Conservation (phyloP, 2,888 invertebrate genomes). For the Chloroclysta siterata region DNA sequence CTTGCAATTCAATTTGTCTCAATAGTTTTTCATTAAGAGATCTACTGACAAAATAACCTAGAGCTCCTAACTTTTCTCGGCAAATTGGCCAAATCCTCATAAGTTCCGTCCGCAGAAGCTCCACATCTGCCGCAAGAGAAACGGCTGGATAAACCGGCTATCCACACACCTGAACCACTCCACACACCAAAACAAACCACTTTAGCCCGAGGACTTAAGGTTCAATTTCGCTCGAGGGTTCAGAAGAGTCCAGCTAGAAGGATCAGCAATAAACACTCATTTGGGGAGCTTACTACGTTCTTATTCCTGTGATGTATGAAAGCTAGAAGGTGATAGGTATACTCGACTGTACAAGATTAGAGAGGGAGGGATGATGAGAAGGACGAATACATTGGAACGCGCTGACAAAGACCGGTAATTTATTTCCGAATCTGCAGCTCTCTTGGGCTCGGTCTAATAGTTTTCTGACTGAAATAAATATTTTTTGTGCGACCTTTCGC, state of each 20-base stretch:
- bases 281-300: constrained; percentile 72
- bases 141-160: constrained; percentile 68
- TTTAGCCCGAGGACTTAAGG: constrained; percentile 57
- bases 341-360: constrained; percentile 56
- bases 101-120: constrained; percentile 53
- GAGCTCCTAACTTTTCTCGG: constrained; percentile 37
- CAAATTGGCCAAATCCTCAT: constrained; percentile 57
- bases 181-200: constrained; percentile 42
- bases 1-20: neutral
- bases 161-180: constrained; percentile 67
- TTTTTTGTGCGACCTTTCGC: constrained; percentile 43
- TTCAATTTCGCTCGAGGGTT: constrained; percentile 50
- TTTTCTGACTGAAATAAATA: constrained; percentile 54
- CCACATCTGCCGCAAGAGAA: constrained; percentile 65
- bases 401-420: constrained; percentile 52
- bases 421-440: constrained; percentile 51
- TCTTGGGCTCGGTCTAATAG: constrained; percentile 53
- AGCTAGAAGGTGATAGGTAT: constrained; percentile 66
- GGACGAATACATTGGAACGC: constrained; percentile 51
- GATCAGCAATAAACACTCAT: constrained; percentile 81
- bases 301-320: constrained; percentile 71
- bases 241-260: constrained; percentile 64
- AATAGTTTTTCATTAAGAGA: constrained; percentile 10
- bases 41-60: constrained; percentile 11
- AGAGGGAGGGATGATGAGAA: constrained; percentile 53